Evolutionary conservation across 2,888 invertebrate species (phyloP).

Genomic region (Pammene aurita): DNA sequence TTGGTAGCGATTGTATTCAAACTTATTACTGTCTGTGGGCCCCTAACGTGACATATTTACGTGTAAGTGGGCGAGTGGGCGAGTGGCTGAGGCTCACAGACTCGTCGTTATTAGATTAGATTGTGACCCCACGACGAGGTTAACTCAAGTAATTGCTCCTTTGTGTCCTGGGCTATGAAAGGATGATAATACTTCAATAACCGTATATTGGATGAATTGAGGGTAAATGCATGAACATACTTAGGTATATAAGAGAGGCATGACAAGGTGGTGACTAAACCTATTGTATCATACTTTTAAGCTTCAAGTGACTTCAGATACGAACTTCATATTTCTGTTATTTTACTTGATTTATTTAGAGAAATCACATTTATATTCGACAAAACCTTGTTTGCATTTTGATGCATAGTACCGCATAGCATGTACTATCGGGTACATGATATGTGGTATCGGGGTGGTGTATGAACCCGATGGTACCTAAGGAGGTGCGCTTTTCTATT

Average conservation of each 20-base stretch:
- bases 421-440: too few relatives aligned
- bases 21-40: constrained; percentile 8
- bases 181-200: constrained; percentile 41
- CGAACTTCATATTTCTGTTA: too few relatives aligned
- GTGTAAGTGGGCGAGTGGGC: constrained; percentile 28
- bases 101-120: constrained; percentile 66
- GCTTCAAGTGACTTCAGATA: not conserved
- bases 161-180: constrained; percentile 50
- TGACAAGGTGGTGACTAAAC: constrained; percentile 10
- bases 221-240: constrained; percentile 1
- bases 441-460: too few relatives aligned
- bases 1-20: constrained; percentile 4
- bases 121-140: constrained; percentile 70
- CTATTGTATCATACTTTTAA: not conserved
- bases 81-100: constrained; percentile 37
- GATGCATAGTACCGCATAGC: too few relatives aligned
- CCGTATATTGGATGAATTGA: constrained; percentile 34
- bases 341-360: too few relatives aligned
- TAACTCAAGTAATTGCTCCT: constrained; percentile 70
- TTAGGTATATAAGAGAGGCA: constrained; percentile 1
- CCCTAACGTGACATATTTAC: constrained; percentile 33
- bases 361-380: too few relatives aligned
- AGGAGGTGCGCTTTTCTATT: too few relatives aligned
- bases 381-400: too few relatives aligned
- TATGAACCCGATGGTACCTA: too few relatives aligned